Evolutionary conservation across 2,888 invertebrate genomes (phyloP), one percentile per base, ranked within the genome.

Genomic region (Idaea biselata): DNA sequence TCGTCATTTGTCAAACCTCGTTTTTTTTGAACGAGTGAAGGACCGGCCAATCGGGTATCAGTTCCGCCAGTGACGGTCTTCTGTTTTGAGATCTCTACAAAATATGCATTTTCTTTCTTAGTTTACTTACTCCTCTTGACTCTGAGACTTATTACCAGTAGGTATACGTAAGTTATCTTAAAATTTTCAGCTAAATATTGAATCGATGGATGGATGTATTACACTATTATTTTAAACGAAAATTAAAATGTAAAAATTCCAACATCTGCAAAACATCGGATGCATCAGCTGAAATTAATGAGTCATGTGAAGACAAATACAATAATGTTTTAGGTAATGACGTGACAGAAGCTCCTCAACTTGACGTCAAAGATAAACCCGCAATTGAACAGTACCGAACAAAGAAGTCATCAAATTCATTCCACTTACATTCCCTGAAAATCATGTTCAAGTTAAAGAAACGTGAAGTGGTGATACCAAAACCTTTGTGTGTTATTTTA

Each of bases 21-120:
- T 95, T 94, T 94, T 93, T 95, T 93, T 94, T 94, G 94, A 95
- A 95, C 94, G 95, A 95, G 92, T 96, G 96, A 87, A 97, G 95
- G 88, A 95, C 96, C 85, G 98, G 98, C 98, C 98, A 98, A 94
- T 98, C 98, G 86, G 98, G 98, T 91, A 98, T 98, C 94, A 98
- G 94, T 94, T 98, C 98, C 83, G 97, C 97, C 93, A 98, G 94
- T 84, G 97, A 97, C 87, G 95, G 96, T 94, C 97, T 95, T 94
- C 97, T 95, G 86, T 84, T 91, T 82, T 90, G 87, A 81, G 85
- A 82, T 91, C 86, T 91, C 92, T 92, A 92, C 81, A 92, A 92
- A 90, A 91, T 86, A 89, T 87, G 79, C 86, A 88, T 79, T 76
- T 73, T 80, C 80, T 6, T 44, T 83, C 88, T 89, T 88, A 89